A percentile compares a stretch with the other conserved stretches of the same genome.
These are phyloP conservation scores for Macrotis lagotis DNA, from an alignment of 2,113 vertebrate genomes.

Conservation along the genomic window DNA sequence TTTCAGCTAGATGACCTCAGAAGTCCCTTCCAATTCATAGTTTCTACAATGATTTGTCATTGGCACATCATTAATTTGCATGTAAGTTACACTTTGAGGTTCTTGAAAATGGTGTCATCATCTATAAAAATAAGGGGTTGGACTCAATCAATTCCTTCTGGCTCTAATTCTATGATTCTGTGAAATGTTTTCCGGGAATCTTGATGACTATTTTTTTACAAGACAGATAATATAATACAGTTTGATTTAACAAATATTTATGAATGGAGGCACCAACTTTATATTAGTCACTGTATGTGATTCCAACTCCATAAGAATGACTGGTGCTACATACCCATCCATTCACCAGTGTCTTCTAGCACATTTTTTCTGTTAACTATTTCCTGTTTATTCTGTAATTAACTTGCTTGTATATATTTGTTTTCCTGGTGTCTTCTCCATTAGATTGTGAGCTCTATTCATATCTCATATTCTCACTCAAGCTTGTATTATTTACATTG, in stretches of 20 bases:
- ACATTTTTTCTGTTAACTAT: neutral
- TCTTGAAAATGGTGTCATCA: neutral
- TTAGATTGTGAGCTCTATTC: neutral
- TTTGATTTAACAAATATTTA: neutral
- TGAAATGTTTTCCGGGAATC: neutral
- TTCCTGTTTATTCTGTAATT: neutral
- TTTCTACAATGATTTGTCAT: neutral
- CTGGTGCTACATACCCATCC: neutral
- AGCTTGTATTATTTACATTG: neutral
- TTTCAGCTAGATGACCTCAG: neutral
- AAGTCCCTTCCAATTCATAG: neutral
- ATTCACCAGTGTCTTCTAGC: neutral
- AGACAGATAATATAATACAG: neutral
- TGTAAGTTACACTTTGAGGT: neutral
- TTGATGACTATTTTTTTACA: neutral
- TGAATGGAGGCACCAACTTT: neutral
- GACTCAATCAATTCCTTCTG: neutral
- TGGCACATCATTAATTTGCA: neutral
- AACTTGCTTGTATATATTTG: neutral
- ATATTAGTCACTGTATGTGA: neutral
- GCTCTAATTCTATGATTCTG: neutral
- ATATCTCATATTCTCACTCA: neutral
- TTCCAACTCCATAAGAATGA: neutral
- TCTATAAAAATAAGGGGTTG: neutral
- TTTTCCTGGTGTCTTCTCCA: neutral